phyloP scores from a whole-genome alignment of 2,888 invertebrate genomes.

The Ophion obscuratus region DNA sequence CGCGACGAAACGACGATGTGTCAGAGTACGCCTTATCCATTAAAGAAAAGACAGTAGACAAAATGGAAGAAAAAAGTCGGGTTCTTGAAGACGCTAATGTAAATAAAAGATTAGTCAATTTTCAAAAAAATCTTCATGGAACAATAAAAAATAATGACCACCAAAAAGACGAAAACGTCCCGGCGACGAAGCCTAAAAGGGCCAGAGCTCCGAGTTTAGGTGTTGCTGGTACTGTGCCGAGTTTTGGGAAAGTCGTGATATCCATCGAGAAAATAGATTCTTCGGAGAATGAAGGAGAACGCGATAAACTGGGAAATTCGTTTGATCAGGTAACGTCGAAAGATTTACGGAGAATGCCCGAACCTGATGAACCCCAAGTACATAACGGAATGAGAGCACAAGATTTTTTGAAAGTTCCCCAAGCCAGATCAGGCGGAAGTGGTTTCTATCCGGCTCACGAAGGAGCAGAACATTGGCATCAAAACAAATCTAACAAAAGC shows the following conservation, averaged over 20 bases:
- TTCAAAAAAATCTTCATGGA: slow-evolving; percentile 49
- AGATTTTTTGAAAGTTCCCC: slow-evolving; percentile 56
- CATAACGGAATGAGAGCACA: neutral
- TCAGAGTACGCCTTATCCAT: neutral
- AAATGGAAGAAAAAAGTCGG: neutral
- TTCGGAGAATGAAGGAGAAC: slow-evolving; percentile 45
- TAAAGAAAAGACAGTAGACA: neutral
- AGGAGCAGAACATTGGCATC: slow-evolving; percentile 1
- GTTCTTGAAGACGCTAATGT: neutral
- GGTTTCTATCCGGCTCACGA: slow-evolving; percentile 51
- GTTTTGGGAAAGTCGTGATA: slow-evolving; percentile 72
- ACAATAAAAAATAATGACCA: slow-evolving; percentile 19
- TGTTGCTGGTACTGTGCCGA: slow-evolving; percentile 72
- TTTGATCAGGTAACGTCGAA: neutral
- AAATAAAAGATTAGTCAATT: slow-evolving; percentile 46
- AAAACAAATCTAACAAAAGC: neutral
- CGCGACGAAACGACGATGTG: neutral
- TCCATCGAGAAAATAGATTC: slow-evolving; percentile 69
- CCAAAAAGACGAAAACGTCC: slow-evolving; percentile 28
- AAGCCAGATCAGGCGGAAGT: slow-evolving; percentile 24
- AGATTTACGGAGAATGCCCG: slow-evolving; percentile 17
- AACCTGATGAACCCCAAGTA: neutral
- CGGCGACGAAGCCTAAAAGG: slow-evolving; percentile 51
- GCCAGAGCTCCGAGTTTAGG: slow-evolving; percentile 74
- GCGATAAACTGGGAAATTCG: slow-evolving; percentile 16